phyloP scores from a whole-genome alignment of 2,888 invertebrate genomes.

The Drosophila stalkeri region DNA sequence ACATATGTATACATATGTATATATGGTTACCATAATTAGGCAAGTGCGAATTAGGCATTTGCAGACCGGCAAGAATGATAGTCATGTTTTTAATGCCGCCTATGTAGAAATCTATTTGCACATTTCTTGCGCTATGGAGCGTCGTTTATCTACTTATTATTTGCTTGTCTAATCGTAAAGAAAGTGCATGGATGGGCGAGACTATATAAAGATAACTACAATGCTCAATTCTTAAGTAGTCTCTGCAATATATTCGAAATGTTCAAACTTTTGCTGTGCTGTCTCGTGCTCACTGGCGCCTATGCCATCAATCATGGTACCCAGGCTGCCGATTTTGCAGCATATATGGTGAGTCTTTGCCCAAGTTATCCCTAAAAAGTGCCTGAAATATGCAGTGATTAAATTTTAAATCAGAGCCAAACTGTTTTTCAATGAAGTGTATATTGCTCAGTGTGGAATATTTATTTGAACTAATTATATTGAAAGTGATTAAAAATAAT shows the following conservation, averaged over 20 bases:
- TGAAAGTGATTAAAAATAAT: neutral
- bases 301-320: slow-evolving; percentile 61
- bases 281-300: slow-evolving; percentile 23
- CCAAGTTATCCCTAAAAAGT: neutral
- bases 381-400: neutral
- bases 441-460: no score
- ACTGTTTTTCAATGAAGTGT: no score
- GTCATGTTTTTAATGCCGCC: slow-evolving; percentile 38
- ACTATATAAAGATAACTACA: slow-evolving; percentile 42
- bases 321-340: slow-evolving; percentile 33
- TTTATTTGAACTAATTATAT: no score
- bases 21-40: slow-evolving; percentile 32
- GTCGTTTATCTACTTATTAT: slow-evolving; percentile 53
- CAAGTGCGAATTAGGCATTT: slow-evolving; percentile 55
- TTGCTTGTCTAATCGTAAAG: slow-evolving; percentile 63
- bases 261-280: slow-evolving; percentile 54
- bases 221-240: slow-evolving; percentile 37
- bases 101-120: slow-evolving; percentile 75
- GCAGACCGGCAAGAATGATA: slow-evolving; percentile 26
- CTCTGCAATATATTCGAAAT: slow-evolving; percentile 36
- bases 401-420: no score
- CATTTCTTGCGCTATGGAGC: slow-evolving; percentile 65
- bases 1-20: neutral
- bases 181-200: slow-evolving; percentile 43
- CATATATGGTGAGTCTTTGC: slow-evolving; percentile 44